Base-by-base conservation (phyloP, 2,888 invertebrate genomes). In the Drosophila mimica region DNA sequence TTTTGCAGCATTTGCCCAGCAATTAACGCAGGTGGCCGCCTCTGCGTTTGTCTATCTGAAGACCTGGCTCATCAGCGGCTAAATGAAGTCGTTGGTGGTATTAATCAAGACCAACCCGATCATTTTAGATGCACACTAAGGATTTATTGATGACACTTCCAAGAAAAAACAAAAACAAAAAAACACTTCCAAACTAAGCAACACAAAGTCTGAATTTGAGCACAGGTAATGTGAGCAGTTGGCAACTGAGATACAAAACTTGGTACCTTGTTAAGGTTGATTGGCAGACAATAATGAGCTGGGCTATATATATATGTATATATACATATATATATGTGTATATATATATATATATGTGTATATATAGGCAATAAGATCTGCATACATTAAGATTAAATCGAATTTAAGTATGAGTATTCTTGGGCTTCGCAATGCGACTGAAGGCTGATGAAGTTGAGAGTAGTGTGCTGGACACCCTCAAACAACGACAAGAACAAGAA, bases 31-130 rank as follows among this genome's bases (percentile, higher is more conserved):
- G 48, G 62, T 68, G 65, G 89, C 78, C 20, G 77, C 91, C 59
- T 62, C 82, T 46, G 60, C 84, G 30, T 86, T 91, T 63, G 67
- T 91, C 51, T 84, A 89, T 70, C 66, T 92, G 6, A 88, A 80
- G 71, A 76, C 73, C 56, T 92, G 92, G 92, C 76, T 92, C 60
- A 86, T 86, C 64, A 89, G 80, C 54, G 90, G 86, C 66, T 92
- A 85, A 82, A 34, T 40, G 28, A n/a, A 20, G 40, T 43, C 53
- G 28, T 11, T 2, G n/a, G 30, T n/a, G 40, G 15, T 38, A n/a
- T 31, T 46, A 20, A 34, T 17, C 2, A 53, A 48, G 9, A 9
- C 28, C 17, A 49, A 15, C 49, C 54, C 46, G 46, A 6, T 30
- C 25, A 31, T 46, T 51, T 51, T 65, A 64, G 33, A 34, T 33